Percentiles rank a stretch among this genome's conserved stretches.
phyloP scores from a whole-genome alignment of 2,888 invertebrate species.

The Phyto melanocephala region DNA sequence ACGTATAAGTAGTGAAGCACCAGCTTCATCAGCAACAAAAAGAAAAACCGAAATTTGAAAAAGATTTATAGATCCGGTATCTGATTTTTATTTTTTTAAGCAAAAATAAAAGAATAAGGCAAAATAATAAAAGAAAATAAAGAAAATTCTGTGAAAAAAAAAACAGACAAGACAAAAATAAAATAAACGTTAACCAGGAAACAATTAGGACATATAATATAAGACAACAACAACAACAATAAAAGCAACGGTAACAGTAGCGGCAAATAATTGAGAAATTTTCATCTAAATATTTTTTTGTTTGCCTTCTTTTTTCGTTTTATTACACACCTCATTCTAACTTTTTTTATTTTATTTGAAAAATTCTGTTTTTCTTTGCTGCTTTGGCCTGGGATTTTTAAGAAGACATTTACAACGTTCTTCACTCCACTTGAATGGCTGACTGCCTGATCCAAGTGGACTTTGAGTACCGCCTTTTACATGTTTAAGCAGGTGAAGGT shows the following conservation, averaged over 20 bases:
- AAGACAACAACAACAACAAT: background rate
- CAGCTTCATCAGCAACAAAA: background rate
- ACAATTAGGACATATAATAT: conserved; percentile 29
- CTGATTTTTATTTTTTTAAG: background rate
- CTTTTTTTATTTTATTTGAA: no score
- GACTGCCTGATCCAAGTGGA: background rate
- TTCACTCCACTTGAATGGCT: background rate
- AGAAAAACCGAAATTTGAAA: background rate
- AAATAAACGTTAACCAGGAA: conserved; percentile 42
- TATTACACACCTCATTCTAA: background rate
- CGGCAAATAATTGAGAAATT: conserved; percentile 52
- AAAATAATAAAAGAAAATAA: background rate
- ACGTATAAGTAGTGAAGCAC: background rate
- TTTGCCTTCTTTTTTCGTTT: background rate
- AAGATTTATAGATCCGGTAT: conserved; percentile 25
- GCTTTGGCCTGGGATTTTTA: background rate
- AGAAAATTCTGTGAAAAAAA: background rate
- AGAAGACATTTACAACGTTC: background rate
- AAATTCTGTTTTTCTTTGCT: background rate
- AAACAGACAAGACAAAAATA: conserved; percentile 1
- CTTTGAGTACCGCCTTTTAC: conserved; percentile 18
- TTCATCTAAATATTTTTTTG: background rate
- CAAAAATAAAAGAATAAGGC: background rate
- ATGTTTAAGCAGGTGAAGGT: conserved; percentile 47
- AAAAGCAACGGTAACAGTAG: background rate